phyloP scores from a whole-genome alignment of 1,140 invertebrate genomes.

The Drosophila sproati region DNA sequence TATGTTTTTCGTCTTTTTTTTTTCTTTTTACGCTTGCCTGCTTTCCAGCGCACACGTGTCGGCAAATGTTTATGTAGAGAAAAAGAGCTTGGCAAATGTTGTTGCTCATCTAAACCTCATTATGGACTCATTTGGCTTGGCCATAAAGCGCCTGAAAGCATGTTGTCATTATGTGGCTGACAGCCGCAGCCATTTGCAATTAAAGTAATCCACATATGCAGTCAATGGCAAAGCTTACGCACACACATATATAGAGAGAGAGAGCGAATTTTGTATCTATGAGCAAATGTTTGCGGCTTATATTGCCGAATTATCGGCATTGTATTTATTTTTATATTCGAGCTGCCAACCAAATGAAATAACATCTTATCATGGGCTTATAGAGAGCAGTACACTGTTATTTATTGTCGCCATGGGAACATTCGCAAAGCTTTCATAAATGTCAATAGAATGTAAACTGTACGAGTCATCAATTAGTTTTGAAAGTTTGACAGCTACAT shows the following conservation, averaged over 20 bases:
- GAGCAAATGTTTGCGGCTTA: conserved; percentile 51
- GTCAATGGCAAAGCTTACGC: conserved; percentile 68
- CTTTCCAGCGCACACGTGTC: conserved; percentile 52
- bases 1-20: background rate
- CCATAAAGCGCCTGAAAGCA: conserved; percentile 70
- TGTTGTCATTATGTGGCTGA: conserved; percentile 72
- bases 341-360: conserved; percentile 46
- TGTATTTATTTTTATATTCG: conserved; percentile 66
- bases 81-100: conserved; percentile 53
- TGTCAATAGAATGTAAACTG: conserved; percentile 31
- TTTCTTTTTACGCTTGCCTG: background rate
- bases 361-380: conserved; percentile 39
- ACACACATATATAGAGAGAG: conserved; percentile 5
- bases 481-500: background rate
- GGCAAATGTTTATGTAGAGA: conserved; percentile 40
- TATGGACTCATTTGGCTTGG: conserved; percentile 71
- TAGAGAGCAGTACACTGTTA: conserved; percentile 11
- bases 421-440: conserved; percentile 6
- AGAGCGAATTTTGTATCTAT: conserved; percentile 29
- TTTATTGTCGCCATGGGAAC: background rate
- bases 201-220: conserved; percentile 75
- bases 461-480: conserved; percentile 49
- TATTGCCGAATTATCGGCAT: conserved; percentile 58
- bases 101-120: conserved; percentile 69
- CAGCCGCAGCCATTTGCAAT: conserved; percentile 71